Base-by-base conservation (phyloP, 2,113 vertebrate species). In the Phalacrocorax pelagicus region DNA sequence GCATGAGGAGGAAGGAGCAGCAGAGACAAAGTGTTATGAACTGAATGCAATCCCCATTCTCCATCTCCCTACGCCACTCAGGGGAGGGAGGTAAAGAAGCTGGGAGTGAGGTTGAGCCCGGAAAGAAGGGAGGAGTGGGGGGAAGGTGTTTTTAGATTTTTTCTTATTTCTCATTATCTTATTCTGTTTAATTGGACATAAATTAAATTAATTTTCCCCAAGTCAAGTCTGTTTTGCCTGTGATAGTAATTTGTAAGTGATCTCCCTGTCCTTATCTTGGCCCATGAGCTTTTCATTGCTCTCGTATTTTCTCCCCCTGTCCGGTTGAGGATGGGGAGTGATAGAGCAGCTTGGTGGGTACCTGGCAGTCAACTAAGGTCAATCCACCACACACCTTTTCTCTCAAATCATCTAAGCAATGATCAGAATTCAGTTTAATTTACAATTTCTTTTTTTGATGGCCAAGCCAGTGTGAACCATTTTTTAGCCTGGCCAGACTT, bases 51-150 rank as follows among this genome's bases (percentile, higher is more conserved):
- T 2, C 26, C 26, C 13, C n/a, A 12, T 38, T 88, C 22, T 30
- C 15, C 2, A 5, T 21, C 13, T 18, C 9, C 15, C 24, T 78
- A 38, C 5, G 3, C 26, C 6, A 0, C 22, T 38, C 1, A 1
- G 7, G 2, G 51, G 18, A 1, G 29, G 44, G 5, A 52, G 16
- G 19, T 18, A 40, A 38, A 67, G 52, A 73, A 66, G 2, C 0
- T 4, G 15, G n/a, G 9, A 44, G 55, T 22, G 62, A 63, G 57
- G 22, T 7, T 71, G 16, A 71, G 51, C 20, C 34, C 9, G 13
- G 61, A 17, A 63, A 57, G 36, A 62, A 77, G 7, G 30, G 26
- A 29, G 15, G 21, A 3, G 7, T 58, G 23, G 19, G 26, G 21
- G 40, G 4, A 44, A 70, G 9, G 6, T 21, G 20, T 1, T 7